Conservation (phyloP, 2,113 vertebrate genomes). For the Mola mola region DNA sequence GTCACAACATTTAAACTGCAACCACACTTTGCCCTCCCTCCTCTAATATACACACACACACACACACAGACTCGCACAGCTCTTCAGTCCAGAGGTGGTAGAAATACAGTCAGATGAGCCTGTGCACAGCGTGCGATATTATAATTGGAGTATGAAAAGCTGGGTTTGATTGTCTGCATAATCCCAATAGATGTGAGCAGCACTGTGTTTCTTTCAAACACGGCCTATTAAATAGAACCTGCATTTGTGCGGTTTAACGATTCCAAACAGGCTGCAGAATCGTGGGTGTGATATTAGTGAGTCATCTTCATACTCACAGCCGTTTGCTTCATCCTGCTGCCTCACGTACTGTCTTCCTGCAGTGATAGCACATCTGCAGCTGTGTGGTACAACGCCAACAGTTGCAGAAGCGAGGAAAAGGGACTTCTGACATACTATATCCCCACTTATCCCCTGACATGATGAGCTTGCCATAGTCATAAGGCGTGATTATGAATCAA, state of each 20-base stretch:
- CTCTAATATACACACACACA: conserved; percentile 2
- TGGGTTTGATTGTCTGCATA: conserved; percentile 34
- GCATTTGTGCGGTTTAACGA: conserved; percentile 43
- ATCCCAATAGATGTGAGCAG: conserved; percentile 5
- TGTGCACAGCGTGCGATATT: conserved; percentile 13
- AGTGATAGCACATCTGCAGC: conserved; percentile 37
- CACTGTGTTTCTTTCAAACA: conserved; percentile 18
- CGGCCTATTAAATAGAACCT: conserved; percentile 30
- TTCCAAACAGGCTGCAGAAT: conserved; percentile 21
- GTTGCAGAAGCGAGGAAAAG: conserved; percentile 19
- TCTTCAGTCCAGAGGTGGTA: too few species aligned
- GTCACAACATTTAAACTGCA: conserved; percentile 65
- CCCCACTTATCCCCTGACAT: conserved; percentile 12
- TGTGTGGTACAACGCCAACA: conserved; percentile 2
- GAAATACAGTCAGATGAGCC: conserved; percentile 14
- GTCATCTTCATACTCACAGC: conserved; percentile 47
- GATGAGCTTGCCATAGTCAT: conserved; percentile 51
- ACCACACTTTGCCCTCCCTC: background rate
- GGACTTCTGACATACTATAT: background rate
- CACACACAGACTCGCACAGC: background rate
- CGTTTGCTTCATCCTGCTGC: conserved; percentile 36
- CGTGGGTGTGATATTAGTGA: conserved; percentile 49
- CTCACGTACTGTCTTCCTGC: conserved; percentile 35
- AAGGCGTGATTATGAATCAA: conserved; percentile 58
- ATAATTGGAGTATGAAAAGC: conserved; percentile 12